Evolutionary conservation across 2,113 vertebrate genomes (phyloP), one percentile per base, ranked within the genome.

Genomic region (Petromus typicus): DNA sequence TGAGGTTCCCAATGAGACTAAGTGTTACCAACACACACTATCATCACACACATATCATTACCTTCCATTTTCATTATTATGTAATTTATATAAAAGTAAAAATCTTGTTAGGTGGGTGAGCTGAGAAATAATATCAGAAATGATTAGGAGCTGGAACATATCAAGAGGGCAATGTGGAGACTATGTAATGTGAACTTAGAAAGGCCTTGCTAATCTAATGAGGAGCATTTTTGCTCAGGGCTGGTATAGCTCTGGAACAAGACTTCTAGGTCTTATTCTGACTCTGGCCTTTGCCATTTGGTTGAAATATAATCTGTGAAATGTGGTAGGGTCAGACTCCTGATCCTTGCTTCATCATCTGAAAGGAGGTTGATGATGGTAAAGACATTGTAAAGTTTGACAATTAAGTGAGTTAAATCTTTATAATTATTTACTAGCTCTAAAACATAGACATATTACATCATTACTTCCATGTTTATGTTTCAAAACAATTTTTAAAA

Each of bases 401-500:
- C 13, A 34, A 45, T 85, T 40, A 54, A 73, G 66, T 40, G 23
- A 86, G 54, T 78, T 59, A 84, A 73, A 51, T 32, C 71, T 93
- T 45, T 80, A 23, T 56, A 40, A 84, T 64, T 79, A 3, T 61
- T 78, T 56, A 37, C 12, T 40, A 51, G 48, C 48, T 67, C 20
- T 73, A 45, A 93, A 88, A 84, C 23, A 54, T 3, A 63, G 34
- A 17, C 67, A 81, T 81, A 16, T 34, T 54, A 80, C 12, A 59
- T 32, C 61, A 34, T 59, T 73, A 34, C 37, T 80, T 81, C 48
- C 34, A 16, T 43, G 64, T 64, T 61, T 78, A 32, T 14, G 66
- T 17, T 73, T 82, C 3, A 80, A n/a, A 79, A 66, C 67, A 79
- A 75, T 67, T 81, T 85, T 45, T 51, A 79, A n/a, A 32, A 71